Percentiles rank a stretch among this genome's conserved stretches.
These are phyloP conservation scores for Apodemus agrarius DNA, from an alignment of 2,797 vertebrate species.

Conservation along the genomic window DNA sequence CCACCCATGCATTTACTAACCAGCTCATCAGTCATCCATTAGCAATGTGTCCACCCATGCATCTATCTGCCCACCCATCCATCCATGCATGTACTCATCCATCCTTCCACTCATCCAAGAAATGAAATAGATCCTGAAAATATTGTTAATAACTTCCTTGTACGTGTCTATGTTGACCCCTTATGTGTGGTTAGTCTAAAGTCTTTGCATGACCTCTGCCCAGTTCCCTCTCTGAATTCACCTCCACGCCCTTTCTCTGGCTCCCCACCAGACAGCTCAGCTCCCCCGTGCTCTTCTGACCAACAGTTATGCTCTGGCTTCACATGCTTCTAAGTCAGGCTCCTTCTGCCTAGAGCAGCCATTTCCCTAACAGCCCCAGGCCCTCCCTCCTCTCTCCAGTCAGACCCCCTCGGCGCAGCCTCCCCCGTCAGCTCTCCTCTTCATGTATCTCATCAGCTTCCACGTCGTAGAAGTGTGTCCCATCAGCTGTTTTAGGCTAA, in stretches of 20 bases:
- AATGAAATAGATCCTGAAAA: background rate
- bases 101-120: background rate
- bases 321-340: background rate
- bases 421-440: background rate
- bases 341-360: background rate
- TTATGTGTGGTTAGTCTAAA: background rate
- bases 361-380: background rate
- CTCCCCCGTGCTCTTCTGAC: background rate
- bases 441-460: background rate
- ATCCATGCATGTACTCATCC: background rate
- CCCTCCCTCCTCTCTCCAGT: background rate
- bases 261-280: background rate
- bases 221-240: background rate
- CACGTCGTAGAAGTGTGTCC: background rate
- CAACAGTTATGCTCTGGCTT: no score
- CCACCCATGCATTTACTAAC: background rate
- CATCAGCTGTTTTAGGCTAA: background rate
- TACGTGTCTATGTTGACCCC: background rate
- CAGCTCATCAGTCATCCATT: background rate
- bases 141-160: background rate
- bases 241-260: background rate
- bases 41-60: background rate
- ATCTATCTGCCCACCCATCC: background rate
- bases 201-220: background rate
- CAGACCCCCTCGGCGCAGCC: background rate